Base-by-base conservation (phyloP, 1,140 invertebrate genomes). In the Leucophenga varia region DNA sequence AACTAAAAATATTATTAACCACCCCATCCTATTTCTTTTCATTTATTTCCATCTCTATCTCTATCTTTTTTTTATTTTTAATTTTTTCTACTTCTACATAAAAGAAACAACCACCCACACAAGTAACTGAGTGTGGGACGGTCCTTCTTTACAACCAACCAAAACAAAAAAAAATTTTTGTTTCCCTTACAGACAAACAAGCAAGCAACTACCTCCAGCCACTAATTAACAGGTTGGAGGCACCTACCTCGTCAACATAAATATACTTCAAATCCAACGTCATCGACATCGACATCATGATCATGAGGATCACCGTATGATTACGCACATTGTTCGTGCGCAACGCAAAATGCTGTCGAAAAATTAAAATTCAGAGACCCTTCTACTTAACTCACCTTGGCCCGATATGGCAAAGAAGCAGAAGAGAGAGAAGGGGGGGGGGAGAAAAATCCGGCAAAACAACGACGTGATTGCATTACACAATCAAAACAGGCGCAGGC, bases 251-350 rank as follows among this genome's bases (percentile, higher is more conserved):
- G n/a, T n/a, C 36, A 44, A 51, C 37, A 46, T 41, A 46, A 47
- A 8, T 8, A 9, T n/a, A 34, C 31, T 8, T 34, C 31, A 34
- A 8, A 6, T 4, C 4, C n/a, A 13, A 8, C 31, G 4, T 34
- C 31, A 34, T n/a, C n/a, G n/a, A 8, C 13, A 34, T 34, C 43
- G 50, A 53, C 54, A 50, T n/a, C n/a, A n/a, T 43, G 59, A 68
- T 64, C 67, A 71, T 72, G 59, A 72, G n/a, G n/a, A n/a, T n/a
- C n/a, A n/a, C n/a, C 67, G 64, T 72, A 59, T 72, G 68, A 72
- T 72, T 72, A 72, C 64, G 64, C 68, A 63, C 67, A 72, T 72
- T 72, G 68, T 72, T 71, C 56, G 65, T 60, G 65, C 52, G 61
- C 61, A 69, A 55, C 56, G 57, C 58, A 52, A 68, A 69, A 65